Percentiles rank a stretch among this genome's conserved stretches.
These are phyloP conservation scores for Drosophila peninsularis DNA, from an alignment of 2,888 invertebrate species.

Conservation along the genomic window DNA sequence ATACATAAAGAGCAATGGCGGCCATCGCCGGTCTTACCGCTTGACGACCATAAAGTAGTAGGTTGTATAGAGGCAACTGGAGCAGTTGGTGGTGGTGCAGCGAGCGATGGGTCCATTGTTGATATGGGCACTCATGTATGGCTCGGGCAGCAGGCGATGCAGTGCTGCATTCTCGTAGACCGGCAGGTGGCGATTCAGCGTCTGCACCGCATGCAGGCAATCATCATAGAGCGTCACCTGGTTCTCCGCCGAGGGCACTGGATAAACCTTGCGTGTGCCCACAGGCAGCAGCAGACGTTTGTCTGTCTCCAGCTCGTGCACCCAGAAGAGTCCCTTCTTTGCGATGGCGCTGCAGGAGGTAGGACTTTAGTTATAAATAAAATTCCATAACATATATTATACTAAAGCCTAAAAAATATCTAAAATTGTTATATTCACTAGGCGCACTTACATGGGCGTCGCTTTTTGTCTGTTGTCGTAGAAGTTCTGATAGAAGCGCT, in stretches of 20 bases:
- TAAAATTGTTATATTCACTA: too few relatives aligned
- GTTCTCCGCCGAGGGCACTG: conserved; percentile 78
- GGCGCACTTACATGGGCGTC: conserved; percentile 80
- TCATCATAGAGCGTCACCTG: conserved; percentile 82
- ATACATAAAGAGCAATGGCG: conserved; percentile 8
- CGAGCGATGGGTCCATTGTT: conserved; percentile 82
- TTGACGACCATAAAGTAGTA: conserved; percentile 84
- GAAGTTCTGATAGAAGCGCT: conserved; percentile 82
- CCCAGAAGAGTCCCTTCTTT: conserved; percentile 76
- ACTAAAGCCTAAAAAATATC: too few relatives aligned
- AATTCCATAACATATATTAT: too few relatives aligned
- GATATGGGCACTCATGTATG: conserved; percentile 81
- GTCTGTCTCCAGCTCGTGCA: conserved; percentile 81
- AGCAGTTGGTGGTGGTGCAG: conserved; percentile 81
- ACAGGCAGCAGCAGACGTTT: conserved; percentile 80
- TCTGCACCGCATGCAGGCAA: conserved; percentile 79
- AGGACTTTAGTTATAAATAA: too few relatives aligned
- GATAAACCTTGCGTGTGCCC: conserved; percentile 80
- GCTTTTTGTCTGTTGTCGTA: conserved; percentile 81
- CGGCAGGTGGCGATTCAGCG: conserved; percentile 73
- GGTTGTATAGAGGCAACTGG: conserved; percentile 81
- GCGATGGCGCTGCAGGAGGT: conserved; percentile 44
- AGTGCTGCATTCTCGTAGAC: conserved; percentile 77
- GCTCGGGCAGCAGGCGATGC: conserved; percentile 76
- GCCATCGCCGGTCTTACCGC: conserved; percentile 68